Evolutionary conservation across 2,113 vertebrate genomes (phyloP).

Genomic region (Cottus gobio): DNA sequence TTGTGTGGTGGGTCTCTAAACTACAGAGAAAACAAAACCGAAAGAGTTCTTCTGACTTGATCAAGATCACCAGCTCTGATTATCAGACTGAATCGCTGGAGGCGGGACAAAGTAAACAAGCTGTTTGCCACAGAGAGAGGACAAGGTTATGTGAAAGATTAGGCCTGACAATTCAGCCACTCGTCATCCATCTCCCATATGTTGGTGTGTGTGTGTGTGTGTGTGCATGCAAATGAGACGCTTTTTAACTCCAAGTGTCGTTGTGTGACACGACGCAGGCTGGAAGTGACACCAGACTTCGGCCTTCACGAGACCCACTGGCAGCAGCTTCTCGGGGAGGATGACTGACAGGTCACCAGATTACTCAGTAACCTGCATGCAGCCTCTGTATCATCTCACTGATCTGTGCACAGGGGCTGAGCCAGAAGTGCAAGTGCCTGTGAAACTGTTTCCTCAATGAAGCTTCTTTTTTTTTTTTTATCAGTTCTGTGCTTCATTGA

Average conservation of each 20-base stretch:
- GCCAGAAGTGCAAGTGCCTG: too few species aligned
- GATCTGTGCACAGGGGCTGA: slow-evolving; percentile 13
- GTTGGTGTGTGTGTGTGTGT: neutral
- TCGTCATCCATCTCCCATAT: neutral
- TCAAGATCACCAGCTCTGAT: neutral
- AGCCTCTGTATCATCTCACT: neutral
- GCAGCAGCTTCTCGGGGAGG: slow-evolving; percentile 8
- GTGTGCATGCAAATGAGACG: neutral
- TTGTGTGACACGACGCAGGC: neutral
- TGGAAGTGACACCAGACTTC: neutral
- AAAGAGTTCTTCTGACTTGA: neutral
- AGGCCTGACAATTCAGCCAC: neutral
- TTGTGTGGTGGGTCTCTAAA: neutral
- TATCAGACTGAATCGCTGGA: neutral
- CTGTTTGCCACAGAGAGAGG: neutral
- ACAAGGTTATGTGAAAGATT: slow-evolving; percentile 32
- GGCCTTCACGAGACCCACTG: neutral
- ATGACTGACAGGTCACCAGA: slow-evolving; percentile 40
- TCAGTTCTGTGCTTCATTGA: neutral
- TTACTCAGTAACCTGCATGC: slow-evolving; percentile 61
- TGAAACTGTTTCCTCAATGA: too few species aligned
- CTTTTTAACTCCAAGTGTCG: neutral
- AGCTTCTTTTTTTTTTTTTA: too few species aligned
- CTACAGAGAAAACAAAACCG: slow-evolving; percentile 4
- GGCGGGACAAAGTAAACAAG: neutral